Conservation (phyloP, 1,140 invertebrate species). For the Drosophila bocki region DNA sequence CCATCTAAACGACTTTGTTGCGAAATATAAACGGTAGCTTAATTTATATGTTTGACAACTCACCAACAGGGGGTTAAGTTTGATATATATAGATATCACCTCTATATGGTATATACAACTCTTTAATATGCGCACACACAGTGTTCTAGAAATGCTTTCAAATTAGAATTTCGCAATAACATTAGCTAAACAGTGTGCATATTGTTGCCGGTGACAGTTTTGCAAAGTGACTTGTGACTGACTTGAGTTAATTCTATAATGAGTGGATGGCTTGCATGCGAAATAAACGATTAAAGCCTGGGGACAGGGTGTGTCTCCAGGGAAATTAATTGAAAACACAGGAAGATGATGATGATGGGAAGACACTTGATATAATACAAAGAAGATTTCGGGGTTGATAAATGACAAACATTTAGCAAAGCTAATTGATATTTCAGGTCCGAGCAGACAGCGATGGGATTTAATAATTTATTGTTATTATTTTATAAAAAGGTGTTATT, state of each 20-base stretch:
- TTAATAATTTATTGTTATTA: slow-evolving; percentile 10
- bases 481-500: not conserved
- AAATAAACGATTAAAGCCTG: slow-evolving; percentile 23
- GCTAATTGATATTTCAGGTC: slow-evolving; percentile 23
- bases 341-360: not conserved
- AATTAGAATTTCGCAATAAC: slow-evolving; percentile 36
- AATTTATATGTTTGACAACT: slow-evolving; percentile 25
- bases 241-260: slow-evolving; percentile 32
- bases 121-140: slow-evolving; percentile 7
- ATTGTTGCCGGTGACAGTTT: slow-evolving; percentile 33
- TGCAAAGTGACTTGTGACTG: slow-evolving; percentile 24
- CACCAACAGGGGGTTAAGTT: slow-evolving; percentile 25
- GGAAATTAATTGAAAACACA: slow-evolving; percentile 29
- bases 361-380: slow-evolving; percentile 7
- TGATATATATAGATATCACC: slow-evolving; percentile 14
- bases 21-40: slow-evolving; percentile 23
- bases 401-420: slow-evolving; percentile 7
- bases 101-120: not conserved
- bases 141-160: slow-evolving; percentile 38
- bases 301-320: slow-evolving; percentile 20
- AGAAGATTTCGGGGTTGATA: not conserved
- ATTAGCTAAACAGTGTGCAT: slow-evolving; percentile 35
- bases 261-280: slow-evolving; percentile 34
- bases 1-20: slow-evolving; percentile 18
- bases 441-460: not conserved